phyloP scores from a whole-genome alignment of 2,797 vertebrate genomes.

The Schizopygopsis malacanthus region DNA sequence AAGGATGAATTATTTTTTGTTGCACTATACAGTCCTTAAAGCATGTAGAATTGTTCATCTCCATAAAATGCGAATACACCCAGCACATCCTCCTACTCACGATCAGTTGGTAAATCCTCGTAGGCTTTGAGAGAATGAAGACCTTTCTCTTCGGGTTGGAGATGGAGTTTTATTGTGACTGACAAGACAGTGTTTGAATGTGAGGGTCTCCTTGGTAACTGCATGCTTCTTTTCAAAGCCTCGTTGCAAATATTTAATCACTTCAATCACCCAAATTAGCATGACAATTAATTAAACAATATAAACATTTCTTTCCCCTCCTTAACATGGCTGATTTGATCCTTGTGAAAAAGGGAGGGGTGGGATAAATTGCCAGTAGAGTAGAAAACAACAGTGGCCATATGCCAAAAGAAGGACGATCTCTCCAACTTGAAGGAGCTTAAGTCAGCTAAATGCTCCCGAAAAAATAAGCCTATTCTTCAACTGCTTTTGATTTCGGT shows the following conservation, averaged over 20 bases:
- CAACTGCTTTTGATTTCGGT: slow-evolving; percentile 32
- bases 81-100: slow-evolving; percentile 69
- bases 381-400: slow-evolving; percentile 62
- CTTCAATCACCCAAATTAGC: slow-evolving; percentile 76
- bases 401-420: slow-evolving; percentile 59
- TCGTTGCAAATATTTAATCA: slow-evolving; percentile 70
- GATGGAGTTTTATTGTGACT: slow-evolving; percentile 67
- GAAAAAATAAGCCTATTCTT: slow-evolving; percentile 27
- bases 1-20: slow-evolving; percentile 62
- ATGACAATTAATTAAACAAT: slow-evolving; percentile 73
- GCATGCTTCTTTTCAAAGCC: slow-evolving; percentile 68
- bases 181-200: slow-evolving; percentile 67
- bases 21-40: slow-evolving; percentile 65
- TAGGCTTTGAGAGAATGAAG: slow-evolving; percentile 65
- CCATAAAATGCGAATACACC: slow-evolving; percentile 68
- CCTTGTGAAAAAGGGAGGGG: slow-evolving; percentile 47
- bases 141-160: slow-evolving; percentile 69
- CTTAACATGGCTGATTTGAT: slow-evolving; percentile 54
- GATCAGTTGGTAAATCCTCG: slow-evolving; percentile 61
- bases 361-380: slow-evolving; percentile 59
- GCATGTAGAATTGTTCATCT: slow-evolving; percentile 70
- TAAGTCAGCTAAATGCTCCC: slow-evolving; percentile 26
- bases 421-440: slow-evolving; percentile 47
- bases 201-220: slow-evolving; percentile 76
- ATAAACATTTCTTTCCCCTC: slow-evolving; percentile 68